These are phyloP conservation scores for Yponomeuta evonymella DNA, from an alignment of 2,888 invertebrate genomes.

Conservation along the genomic window DNA sequence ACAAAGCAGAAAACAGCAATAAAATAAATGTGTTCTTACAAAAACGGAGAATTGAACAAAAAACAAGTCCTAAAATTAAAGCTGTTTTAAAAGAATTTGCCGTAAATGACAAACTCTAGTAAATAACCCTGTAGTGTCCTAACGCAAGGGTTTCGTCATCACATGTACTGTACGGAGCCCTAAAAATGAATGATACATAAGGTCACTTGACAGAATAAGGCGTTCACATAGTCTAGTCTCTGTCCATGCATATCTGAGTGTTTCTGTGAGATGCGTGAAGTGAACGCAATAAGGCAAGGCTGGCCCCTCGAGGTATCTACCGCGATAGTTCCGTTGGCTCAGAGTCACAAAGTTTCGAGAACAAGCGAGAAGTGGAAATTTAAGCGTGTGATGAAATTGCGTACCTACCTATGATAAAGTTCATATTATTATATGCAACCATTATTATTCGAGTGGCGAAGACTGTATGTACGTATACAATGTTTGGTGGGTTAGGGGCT, in stretches of 20 bases:
- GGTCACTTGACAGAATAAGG: background rate
- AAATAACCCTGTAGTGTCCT: no score
- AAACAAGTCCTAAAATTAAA: no score
- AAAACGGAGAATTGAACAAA: no score
- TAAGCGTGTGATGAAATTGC: background rate
- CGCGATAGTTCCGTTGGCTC: background rate
- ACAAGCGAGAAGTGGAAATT: conserved; percentile 10
- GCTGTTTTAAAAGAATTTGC: no score
- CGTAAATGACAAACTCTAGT: no score
- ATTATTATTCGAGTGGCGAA: no score
- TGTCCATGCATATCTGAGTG: conserved; percentile 70
- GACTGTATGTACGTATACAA: no score
- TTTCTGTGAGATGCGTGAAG: conserved; percentile 49
- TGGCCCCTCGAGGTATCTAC: background rate
- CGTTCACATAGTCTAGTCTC: conserved; percentile 32
- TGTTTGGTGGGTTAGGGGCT: no score
- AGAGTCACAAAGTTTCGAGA: background rate
- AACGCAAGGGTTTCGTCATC: no score
- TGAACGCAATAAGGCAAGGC: conserved; percentile 55
- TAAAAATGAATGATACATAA: background rate
- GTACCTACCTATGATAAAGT: background rate
- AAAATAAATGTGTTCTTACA: no score
- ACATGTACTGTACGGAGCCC: background rate
- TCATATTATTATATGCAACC: no score
- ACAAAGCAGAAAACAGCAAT: no score